Evolutionary conservation across 2,888 invertebrate species (phyloP).

Genomic region (Erebia palarica): DNA sequence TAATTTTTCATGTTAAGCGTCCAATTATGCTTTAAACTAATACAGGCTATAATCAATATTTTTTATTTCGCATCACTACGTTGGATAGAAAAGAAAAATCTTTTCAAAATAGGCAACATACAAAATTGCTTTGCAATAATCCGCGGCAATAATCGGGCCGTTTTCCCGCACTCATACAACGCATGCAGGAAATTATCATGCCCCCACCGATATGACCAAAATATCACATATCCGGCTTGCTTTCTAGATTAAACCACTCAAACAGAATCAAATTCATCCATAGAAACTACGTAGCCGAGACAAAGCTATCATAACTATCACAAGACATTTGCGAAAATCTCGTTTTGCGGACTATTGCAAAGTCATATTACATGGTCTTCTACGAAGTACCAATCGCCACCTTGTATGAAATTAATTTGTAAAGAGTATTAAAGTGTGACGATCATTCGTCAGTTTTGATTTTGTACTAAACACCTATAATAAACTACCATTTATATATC

Average conservation of each 20-base stretch:
- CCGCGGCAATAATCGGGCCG: not conserved
- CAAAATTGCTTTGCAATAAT: conserved; percentile 12
- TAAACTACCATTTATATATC: conserved; percentile 70
- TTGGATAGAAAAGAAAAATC: not conserved
- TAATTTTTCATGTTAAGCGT: conserved; percentile 36
- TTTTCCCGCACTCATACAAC: not conserved
- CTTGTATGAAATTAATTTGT: conserved; percentile 21
- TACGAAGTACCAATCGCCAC: not conserved
- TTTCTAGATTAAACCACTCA: not conserved
- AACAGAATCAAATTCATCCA: not conserved
- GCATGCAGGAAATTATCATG: not conserved
- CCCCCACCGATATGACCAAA: not conserved
- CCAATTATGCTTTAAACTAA: conserved; percentile 29
- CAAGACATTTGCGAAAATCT: not conserved
- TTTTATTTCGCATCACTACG: conserved; percentile 34
- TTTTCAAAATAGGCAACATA: not conserved
- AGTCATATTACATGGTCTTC: conserved; percentile 10
- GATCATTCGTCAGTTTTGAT: conserved; percentile 47
- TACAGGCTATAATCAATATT: conserved; percentile 30
- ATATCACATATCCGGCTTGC: not conserved
- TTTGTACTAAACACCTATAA: conserved; percentile 80
- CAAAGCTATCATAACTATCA: not conserved
- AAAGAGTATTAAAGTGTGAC: conserved; percentile 43
- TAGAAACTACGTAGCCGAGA: not conserved
- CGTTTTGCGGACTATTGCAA: conserved; percentile 11